A percentile compares a stretch with the other conserved stretches of the same genome.
These are phyloP conservation scores for Marmota flaviventris DNA, from an alignment of 2,113 vertebrate species.

Conservation along the genomic window DNA sequence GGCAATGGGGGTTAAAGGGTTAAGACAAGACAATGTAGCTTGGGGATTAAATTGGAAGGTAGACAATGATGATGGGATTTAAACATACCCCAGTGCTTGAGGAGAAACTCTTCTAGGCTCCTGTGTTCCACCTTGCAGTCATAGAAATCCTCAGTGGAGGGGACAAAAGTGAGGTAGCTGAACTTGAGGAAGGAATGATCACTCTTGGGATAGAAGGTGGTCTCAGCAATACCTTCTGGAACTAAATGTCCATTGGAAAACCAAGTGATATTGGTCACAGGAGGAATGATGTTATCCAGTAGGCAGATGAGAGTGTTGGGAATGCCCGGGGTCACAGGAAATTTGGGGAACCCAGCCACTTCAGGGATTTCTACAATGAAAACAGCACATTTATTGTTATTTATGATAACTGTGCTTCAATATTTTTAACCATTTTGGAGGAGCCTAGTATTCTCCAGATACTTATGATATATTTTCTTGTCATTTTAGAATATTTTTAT, in stretches of 20 bases:
- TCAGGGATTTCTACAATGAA: conserved; percentile 75
- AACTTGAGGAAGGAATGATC: conserved; percentile 12
- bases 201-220: not conserved
- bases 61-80: not conserved
- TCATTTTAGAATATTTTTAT: not conserved
- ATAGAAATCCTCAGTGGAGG: conserved; percentile 35
- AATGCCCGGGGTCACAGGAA: accelerated
- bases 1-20: not conserved
- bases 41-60: not conserved
- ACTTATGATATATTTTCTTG: too few species aligned
- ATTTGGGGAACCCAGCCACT: conserved; percentile 8
- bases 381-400: not conserved
- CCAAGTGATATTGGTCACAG: conserved; percentile 57
- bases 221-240: not conserved
- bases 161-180: conserved; percentile 5
- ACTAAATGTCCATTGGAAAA: not conserved
- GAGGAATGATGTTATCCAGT: conserved; percentile 71
- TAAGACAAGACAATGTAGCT: not conserved
- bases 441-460: not conserved
- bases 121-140: conserved; percentile 71
- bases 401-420: not conserved
- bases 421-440: not conserved
- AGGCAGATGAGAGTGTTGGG: conserved; percentile 64
- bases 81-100: conserved; percentile 61
- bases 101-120: not conserved